Conservation (phyloP, 2,113 vertebrate species). For the Rhynchomys soricoides region DNA sequence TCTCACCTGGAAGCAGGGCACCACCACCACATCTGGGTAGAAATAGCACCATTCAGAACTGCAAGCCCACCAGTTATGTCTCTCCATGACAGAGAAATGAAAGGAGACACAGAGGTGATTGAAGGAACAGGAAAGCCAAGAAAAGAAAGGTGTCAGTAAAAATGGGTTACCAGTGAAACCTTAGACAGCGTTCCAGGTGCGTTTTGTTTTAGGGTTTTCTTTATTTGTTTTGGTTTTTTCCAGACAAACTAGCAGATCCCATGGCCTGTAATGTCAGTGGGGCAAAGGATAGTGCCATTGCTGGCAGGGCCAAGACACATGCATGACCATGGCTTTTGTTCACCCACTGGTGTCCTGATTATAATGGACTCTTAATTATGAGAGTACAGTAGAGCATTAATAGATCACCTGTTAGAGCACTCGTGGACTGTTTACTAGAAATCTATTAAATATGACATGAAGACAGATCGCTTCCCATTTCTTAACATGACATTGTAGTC, state of each 20-base stretch:
- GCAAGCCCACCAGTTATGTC: too few relatives aligned
- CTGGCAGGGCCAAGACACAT: neutral
- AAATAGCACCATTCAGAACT: neutral
- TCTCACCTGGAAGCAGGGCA: neutral
- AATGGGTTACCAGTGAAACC: neutral
- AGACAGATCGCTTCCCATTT: slow-evolving; percentile 84
- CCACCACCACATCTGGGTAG: neutral
- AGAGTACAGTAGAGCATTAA: slow-evolving; percentile 67
- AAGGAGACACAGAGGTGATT: neutral
- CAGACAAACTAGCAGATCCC: neutral
- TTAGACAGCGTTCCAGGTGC: neutral
- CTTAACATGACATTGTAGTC: slow-evolving; percentile 83
- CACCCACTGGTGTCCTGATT: slow-evolving; percentile 48
- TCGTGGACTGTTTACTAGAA: slow-evolving; percentile 82
- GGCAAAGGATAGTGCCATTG: too few relatives aligned
- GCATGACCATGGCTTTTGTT: neutral
- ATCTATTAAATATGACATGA: slow-evolving; percentile 85
- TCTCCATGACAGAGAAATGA: neutral
- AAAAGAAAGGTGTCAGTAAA: neutral
- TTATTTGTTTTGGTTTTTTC: neutral
- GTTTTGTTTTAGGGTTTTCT: neutral
- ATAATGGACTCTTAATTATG: slow-evolving; percentile 78
- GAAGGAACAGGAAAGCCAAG: neutral
- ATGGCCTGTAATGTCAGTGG: neutral
- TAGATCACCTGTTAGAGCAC: slow-evolving; percentile 78